Base-by-base conservation (phyloP, 2,797 vertebrate genomes). In the Phoxinus dragarum region DNA sequence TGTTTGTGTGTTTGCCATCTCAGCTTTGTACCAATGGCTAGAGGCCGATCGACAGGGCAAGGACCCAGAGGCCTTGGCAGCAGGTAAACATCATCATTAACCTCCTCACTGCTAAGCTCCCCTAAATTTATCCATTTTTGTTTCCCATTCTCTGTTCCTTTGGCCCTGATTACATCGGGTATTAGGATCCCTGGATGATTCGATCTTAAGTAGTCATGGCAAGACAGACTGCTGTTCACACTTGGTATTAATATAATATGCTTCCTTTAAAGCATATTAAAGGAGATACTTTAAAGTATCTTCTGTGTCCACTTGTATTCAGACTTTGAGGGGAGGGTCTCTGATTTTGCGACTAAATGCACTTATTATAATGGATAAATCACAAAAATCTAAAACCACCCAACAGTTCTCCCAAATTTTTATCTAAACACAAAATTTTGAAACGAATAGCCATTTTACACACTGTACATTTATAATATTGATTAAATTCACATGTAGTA, bases 11-110 rank as follows among this genome's bases (percentile, higher is more conserved):
- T 97, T 91, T 95, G 93, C 94, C 93, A 92, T 91, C 94, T 74
- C 96, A 99, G 98, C 97, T 93, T 96, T 99, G 95, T 97, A 96
- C 96, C 96, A 95, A 92, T 97, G 96, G 96, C 96, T 99, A 89
- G 97, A 98, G 95, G 96, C 97, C 91, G 96, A 98, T 89, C 97
- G 96, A 84, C 97, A 96, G 92, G 96, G 96, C 95, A 96, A 91
- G 94, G 96, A 96, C 92, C 96, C 96, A 90, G 96, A 95, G 91
- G 86, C 95, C 88, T 88, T 96, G 93, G 92, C 94, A 92, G 90
- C 96, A 98, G 97, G 97, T 98, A 98, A 98, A 96, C 94, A 82
- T 90, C 88, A 86, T 90, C 88, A 68, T 78, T 27, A 68, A 73
- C 78, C 44, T 75, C 40, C 74, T n/a, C 56, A 76, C 40, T 68